A percentile compares a stretch with the other conserved stretches of the same genome.
These are phyloP conservation scores for Microtus oregoni DNA, from an alignment of 2,113 vertebrate genomes.

Conservation along the genomic window DNA sequence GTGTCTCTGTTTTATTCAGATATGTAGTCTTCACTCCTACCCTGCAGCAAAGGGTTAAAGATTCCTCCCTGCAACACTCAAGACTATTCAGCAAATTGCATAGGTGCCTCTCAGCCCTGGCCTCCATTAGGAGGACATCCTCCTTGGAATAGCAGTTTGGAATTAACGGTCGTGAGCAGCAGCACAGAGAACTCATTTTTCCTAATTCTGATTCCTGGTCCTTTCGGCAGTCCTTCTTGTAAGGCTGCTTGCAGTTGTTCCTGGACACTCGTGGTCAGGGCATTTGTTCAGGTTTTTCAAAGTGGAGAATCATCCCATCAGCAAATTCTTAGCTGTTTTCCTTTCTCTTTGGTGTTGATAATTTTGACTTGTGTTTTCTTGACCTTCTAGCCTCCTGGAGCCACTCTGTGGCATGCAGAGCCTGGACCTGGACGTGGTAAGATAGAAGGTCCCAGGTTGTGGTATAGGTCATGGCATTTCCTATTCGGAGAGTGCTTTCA, in stretches of 20 bases:
- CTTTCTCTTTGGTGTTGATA: background rate
- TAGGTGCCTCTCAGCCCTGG: background rate
- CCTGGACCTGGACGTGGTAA: fast-evolving
- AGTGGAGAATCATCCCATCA: background rate
- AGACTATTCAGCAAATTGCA: background rate
- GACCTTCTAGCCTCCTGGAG: background rate
- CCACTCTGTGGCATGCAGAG: background rate
- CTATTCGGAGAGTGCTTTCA: background rate
- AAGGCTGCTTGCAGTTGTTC: background rate
- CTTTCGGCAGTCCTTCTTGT: background rate
- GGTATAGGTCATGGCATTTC: fast-evolving
- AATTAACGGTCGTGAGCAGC: background rate
- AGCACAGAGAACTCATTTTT: background rate
- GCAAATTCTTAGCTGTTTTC: constrained; percentile 8
- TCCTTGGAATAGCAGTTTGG: background rate
- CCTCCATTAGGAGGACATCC: background rate
- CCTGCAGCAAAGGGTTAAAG: too few species aligned
- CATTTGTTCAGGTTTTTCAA: background rate
- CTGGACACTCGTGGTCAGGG: background rate
- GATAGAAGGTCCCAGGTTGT: background rate
- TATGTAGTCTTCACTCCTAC: background rate
- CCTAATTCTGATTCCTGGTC: background rate
- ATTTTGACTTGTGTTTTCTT: constrained; percentile 38
- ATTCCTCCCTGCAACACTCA: background rate
- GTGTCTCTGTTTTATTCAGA: background rate